These are phyloP conservation scores for Plusia festucae DNA, from an alignment of 2,888 invertebrate genomes.

Conservation along the genomic window DNA sequence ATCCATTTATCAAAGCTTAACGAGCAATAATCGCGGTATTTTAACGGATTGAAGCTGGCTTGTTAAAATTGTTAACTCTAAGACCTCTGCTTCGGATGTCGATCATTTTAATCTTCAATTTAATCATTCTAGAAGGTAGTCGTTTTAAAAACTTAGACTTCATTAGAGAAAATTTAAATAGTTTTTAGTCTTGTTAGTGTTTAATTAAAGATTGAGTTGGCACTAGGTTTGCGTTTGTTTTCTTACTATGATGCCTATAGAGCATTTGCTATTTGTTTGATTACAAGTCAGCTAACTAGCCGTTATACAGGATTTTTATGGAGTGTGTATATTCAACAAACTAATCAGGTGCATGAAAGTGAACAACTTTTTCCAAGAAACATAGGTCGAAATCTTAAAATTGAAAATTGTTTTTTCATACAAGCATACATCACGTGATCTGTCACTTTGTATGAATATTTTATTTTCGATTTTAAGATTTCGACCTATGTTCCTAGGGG, in stretches of 20 bases:
- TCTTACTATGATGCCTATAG: not conserved
- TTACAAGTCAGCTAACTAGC: too few species aligned
- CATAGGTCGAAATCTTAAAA: too few species aligned
- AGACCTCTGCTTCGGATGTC: conserved; percentile 58
- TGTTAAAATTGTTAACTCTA: conserved; percentile 74
- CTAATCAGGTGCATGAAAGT: too few species aligned
- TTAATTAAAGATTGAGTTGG: conserved; percentile 40
- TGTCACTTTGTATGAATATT: too few species aligned
- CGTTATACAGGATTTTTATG: too few species aligned
- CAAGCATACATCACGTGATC: too few species aligned
- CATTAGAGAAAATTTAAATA: conserved; percentile 52
- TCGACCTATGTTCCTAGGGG: too few species aligned
- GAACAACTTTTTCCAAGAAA: too few species aligned
- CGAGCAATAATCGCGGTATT: conserved; percentile 79
- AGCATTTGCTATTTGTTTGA: too few species aligned
- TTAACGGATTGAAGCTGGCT: conserved; percentile 72
- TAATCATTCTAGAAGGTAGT: conserved; percentile 50
- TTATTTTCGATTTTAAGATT: too few species aligned
- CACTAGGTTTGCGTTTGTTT: conserved; percentile 30
- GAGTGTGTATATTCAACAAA: too few species aligned
- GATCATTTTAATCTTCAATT: conserved; percentile 65
- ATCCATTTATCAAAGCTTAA: conserved; percentile 83
- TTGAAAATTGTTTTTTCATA: too few species aligned
- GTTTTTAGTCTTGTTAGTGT: conserved; percentile 38
- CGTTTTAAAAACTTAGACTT: conserved; percentile 50